Evolutionary conservation across 2,888 invertebrate genomes (phyloP).

Genomic region (Prionchulus punctatus): DNA sequence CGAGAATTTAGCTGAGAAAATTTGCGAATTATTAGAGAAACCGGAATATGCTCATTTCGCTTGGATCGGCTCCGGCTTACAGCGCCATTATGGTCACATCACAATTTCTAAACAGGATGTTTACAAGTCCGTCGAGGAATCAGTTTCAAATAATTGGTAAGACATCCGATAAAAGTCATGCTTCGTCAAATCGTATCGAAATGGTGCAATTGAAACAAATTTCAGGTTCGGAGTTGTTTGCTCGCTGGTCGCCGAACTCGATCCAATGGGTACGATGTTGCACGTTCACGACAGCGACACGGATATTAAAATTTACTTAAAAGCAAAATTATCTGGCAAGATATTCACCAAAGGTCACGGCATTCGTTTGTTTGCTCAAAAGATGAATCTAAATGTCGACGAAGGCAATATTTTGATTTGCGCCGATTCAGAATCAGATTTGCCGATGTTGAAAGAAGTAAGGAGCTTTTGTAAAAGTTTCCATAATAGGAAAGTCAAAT

Average conservation of each 20-base stretch:
- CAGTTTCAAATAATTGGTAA: neutral
- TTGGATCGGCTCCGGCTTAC: constrained; percentile 30
- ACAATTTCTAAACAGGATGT: constrained; percentile 25
- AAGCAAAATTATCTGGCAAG: constrained; percentile 20
- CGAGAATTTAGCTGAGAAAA: constrained; percentile 13
- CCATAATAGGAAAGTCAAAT: neutral
- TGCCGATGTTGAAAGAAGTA: constrained; percentile 26
- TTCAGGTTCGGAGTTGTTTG: constrained; percentile 17
- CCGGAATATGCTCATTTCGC: constrained; percentile 8
- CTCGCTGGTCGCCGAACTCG: constrained; percentile 22
- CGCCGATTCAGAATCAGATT: constrained; percentile 28
- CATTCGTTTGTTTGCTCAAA: constrained; percentile 21
- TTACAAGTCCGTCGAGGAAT: constrained; percentile 15
- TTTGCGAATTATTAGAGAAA: constrained; percentile 2
- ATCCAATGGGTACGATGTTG: constrained; percentile 19
- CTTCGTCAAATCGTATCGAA: neutral
- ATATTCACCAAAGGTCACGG: constrained; percentile 31
- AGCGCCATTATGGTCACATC: constrained; percentile 29
- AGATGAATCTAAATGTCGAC: constrained; percentile 23
- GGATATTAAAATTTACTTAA: constrained; percentile 25
- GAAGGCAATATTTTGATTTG: constrained; percentile 29
- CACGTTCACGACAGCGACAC: constrained; percentile 23
- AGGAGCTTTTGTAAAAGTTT: too few species aligned
- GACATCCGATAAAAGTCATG: too few species aligned
- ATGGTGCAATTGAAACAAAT: neutral